Evolutionary conservation across 2,888 invertebrate species (phyloP).

Genomic region (Eurytoma californica): DNA sequence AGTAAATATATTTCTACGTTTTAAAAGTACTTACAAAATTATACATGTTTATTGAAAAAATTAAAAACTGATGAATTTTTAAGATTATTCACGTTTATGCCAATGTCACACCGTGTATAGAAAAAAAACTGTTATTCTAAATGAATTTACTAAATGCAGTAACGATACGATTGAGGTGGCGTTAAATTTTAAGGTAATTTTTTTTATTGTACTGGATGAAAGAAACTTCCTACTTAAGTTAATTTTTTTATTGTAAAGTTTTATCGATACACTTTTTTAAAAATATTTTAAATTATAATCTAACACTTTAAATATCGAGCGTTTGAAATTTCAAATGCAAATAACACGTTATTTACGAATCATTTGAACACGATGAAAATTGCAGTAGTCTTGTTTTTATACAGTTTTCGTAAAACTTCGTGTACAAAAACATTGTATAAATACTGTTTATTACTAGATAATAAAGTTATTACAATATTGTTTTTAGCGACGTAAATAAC

Average conservation of each 20-base stretch:
- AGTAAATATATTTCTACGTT: background rate
- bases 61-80: background rate
- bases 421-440: constrained; percentile 13
- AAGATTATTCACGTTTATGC: constrained; percentile 7
- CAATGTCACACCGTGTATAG: constrained; percentile 22
- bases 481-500: background rate
- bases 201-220: constrained; percentile 1
- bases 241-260: constrained; percentile 26
- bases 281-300: constrained; percentile 23
- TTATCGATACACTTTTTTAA: constrained; percentile 5
- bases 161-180: constrained; percentile 4
- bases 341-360: background rate
- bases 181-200: constrained; percentile 12
- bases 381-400: background rate
- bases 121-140: constrained; percentile 12
- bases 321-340: background rate
- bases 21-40: constrained; percentile 26
- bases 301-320: constrained; percentile 6
- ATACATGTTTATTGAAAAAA: background rate
- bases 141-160: background rate
- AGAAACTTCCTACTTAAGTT: constrained; percentile 19
- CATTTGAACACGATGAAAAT: no score
- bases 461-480: background rate
- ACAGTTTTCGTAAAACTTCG: background rate
- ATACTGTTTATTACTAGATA: background rate